phyloP scores from a whole-genome alignment of 2,888 invertebrate genomes.

The Scaptomyza parva region DNA sequence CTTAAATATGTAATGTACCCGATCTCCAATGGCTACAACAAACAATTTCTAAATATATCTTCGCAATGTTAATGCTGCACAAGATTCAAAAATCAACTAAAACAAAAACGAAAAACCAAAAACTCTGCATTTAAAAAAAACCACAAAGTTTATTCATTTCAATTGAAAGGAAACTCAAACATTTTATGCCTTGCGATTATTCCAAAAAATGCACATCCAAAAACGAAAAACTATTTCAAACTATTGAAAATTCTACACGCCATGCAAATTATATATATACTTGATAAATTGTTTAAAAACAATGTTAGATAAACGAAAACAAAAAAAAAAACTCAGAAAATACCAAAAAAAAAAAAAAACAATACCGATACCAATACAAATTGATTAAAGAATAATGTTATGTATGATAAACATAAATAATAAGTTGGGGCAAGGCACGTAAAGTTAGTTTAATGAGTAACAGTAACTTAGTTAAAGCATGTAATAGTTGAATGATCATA shows the following conservation, averaged over 20 bases:
- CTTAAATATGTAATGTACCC: conserved; percentile 55
- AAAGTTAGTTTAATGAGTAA: conserved; percentile 72
- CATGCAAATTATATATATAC: conserved; percentile 43
- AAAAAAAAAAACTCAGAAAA: conserved; percentile 9
- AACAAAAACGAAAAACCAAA: conserved; percentile 30
- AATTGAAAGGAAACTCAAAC: conserved; percentile 39
- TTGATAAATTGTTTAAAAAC: conserved; percentile 46
- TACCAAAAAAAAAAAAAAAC: conserved; percentile 16
- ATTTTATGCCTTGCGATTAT: conserved; percentile 64
- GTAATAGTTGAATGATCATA: conserved; percentile 70
- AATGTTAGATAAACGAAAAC: conserved; percentile 41
- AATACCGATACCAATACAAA: conserved; percentile 47
- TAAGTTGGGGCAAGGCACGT: conserved; percentile 58
- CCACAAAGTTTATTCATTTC: conserved; percentile 61
- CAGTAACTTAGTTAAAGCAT: conserved; percentile 74
- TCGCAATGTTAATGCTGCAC: conserved; percentile 82
- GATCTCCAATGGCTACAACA: conserved; percentile 53
- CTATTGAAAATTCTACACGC: conserved; percentile 40
- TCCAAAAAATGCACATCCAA: conserved; percentile 33
- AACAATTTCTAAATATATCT: conserved; percentile 49
- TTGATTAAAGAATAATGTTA: conserved; percentile 62
- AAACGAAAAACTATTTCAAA: conserved; percentile 23
- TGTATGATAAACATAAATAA: conserved; percentile 70
- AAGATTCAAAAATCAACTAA: conserved; percentile 47
- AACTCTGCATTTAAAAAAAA: conserved; percentile 80